These are phyloP conservation scores for Drosophila bifasciata DNA, from an alignment of 1,140 invertebrate genomes.

Conservation along the genomic window DNA sequence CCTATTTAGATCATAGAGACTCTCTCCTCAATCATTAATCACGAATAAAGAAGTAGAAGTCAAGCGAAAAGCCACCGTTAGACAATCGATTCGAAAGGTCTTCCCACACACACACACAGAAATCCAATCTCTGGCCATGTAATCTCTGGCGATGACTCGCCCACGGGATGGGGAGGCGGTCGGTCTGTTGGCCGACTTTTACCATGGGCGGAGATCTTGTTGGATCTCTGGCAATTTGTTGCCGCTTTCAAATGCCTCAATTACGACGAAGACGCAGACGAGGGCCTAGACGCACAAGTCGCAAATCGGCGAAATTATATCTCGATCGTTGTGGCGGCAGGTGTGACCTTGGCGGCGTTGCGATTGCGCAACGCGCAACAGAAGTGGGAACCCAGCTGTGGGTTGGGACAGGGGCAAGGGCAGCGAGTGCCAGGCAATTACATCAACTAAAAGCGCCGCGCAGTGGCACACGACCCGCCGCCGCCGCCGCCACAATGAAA, in stretches of 20 bases:
- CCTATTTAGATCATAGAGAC: conserved; percentile 36
- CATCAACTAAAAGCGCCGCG: conserved; percentile 38
- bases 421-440: conserved; percentile 60
- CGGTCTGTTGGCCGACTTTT: conserved; percentile 35
- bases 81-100: conserved; percentile 21
- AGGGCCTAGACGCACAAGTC: conserved; percentile 42
- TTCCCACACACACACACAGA: conserved; percentile 31
- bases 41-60: no score
- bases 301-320: conserved; percentile 56
- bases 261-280: conserved; percentile 14
- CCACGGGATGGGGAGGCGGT: conserved; percentile 14
- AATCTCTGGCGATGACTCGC: conserved; percentile 28
- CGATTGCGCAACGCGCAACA: conserved; percentile 31
- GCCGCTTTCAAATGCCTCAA: conserved; percentile 56
- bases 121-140: conserved; percentile 14
- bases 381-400: no score
- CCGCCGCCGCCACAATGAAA: not conserved
- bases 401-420: conserved; percentile 73
- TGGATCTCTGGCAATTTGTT: conserved; percentile 36
- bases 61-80: not conserved
- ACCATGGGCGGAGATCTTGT: conserved; percentile 26
- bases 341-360: conserved; percentile 47
- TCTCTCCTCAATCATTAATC: no score
- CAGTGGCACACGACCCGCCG: conserved; percentile 22
- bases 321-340: conserved; percentile 44